phyloP scores from a whole-genome alignment of 1,140 invertebrate genomes.

The Stenopsyche tienmushanensis region DNA sequence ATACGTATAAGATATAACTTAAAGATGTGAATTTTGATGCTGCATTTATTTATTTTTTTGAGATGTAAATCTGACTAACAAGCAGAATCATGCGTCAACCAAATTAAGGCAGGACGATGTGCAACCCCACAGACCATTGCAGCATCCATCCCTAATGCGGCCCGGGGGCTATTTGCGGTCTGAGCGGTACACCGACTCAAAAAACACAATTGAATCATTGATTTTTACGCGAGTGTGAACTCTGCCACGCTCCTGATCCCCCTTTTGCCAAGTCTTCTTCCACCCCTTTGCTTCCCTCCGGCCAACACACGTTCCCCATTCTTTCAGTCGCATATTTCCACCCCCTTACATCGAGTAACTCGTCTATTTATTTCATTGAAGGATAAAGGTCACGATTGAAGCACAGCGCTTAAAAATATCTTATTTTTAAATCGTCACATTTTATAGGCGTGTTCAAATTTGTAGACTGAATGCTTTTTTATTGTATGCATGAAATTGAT shows the following conservation, averaged over 20 bases:
- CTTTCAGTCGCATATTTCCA: background rate
- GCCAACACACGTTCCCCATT: constrained; percentile 1
- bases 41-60: too few species aligned
- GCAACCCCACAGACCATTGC: background rate
- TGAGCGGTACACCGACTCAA: constrained; percentile 33
- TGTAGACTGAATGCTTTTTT: too few species aligned
- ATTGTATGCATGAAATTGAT: too few species aligned
- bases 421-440: too few species aligned
- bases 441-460: too few species aligned
- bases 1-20: too few species aligned
- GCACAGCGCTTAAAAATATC: background rate
- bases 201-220: constrained; percentile 43
- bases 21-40: too few species aligned
- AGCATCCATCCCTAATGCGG: background rate
- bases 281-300: constrained; percentile 5
- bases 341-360: background rate
- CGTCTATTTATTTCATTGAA: constrained; percentile 6
- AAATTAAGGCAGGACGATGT: too few species aligned
- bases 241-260: constrained; percentile 33
- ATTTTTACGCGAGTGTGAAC: constrained; percentile 43
- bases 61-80: too few species aligned
- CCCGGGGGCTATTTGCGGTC: constrained; percentile 12
- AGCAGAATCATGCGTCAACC: too few species aligned
- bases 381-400: constrained; percentile 6
- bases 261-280: constrained; percentile 19